Evolutionary conservation across 2,888 invertebrate species (phyloP), one percentile per base, ranked within the genome.

Genomic region (Metalampra italica): DNA sequence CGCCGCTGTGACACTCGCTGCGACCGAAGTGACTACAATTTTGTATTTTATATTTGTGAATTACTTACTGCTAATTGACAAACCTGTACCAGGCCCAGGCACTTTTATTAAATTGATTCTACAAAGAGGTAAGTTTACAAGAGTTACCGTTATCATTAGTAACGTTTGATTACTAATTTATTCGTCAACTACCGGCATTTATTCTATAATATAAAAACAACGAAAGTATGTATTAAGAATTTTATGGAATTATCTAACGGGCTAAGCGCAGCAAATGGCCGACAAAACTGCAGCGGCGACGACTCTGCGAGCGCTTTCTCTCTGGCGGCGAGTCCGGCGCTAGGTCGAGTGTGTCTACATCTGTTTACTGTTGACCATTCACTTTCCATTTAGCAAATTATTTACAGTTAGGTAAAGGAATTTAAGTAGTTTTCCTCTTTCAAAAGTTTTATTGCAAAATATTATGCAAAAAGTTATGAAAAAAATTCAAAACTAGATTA

Each of bases 261-360:
- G 11, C 15, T 14, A 9, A 30, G 46, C 54, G 59, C 68, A 67
- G 80, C 75, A 82, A 84, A 86, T 87, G 84, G 86, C 85, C 78
- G 86, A 81, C 84, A 66, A 57, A 59, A 71, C 70, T 69, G 68
- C 29, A 22, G 13, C 22, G 22, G 22, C 22, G 22, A 22, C 38
- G 50, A 54, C 59, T 49, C 55, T 48, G 54, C 57, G 56, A 62
- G 57, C 74, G 79, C 87, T 86, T 88, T 88, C 87, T 82, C 85
- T 79, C 67, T 69, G 11, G 12, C 38, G n/a, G n/a, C n/a, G 13
- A 38, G 43, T 43, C 29, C 8, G n/a, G 3, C 5, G 36, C n/a
- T 14, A 13, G 12, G n/a, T 9, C 29, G 37, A 45, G 45, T 32
- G 15, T 13, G n/a, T 39, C 14, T 14, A 11, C 43, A 32, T 43